A percentile compares a stretch with the other conserved stretches of the same genome.
Conservation (phyloP, 2,797 vertebrate genomes). For the Channa striata region DNA sequence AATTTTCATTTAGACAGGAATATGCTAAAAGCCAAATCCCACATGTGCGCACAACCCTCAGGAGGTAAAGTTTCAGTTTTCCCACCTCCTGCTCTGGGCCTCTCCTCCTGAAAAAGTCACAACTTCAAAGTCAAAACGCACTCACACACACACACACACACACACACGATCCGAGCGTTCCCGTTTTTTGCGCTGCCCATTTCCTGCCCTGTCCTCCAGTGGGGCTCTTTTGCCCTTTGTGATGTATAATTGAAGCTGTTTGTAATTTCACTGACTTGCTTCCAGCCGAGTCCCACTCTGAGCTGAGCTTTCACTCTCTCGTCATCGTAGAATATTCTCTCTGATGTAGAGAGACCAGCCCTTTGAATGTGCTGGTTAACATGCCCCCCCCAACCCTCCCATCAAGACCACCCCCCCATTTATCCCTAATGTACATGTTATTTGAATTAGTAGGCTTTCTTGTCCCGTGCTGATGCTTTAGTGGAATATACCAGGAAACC, state of each 20-base stretch:
- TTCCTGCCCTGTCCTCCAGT: slow-evolving; percentile 45
- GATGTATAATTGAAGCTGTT: slow-evolving; percentile 80
- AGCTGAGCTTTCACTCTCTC: slow-evolving; percentile 68
- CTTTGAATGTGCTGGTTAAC: slow-evolving; percentile 72
- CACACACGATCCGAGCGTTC: slow-evolving; percentile 9
- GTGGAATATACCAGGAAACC: not conserved
- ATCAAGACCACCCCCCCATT: not conserved
- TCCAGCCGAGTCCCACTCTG: slow-evolving; percentile 54
- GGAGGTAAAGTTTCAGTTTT: slow-evolving; percentile 64
- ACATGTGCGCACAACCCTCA: slow-evolving; percentile 47
- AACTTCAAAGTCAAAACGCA: slow-evolving; percentile 77
- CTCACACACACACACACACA: slow-evolving; percentile 13
- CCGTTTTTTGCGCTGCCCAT: slow-evolving; percentile 16
- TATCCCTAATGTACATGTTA: not conserved
- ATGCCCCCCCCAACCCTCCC: slow-evolving; percentile 14
- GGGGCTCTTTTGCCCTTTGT: slow-evolving; percentile 66
- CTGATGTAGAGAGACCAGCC: slow-evolving; percentile 58
- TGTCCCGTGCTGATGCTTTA: not conserved
- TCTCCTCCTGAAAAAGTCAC: slow-evolving; percentile 71
- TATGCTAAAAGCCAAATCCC: slow-evolving; percentile 64
- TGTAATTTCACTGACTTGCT: slow-evolving; percentile 68
- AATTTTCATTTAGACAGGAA: slow-evolving; percentile 76
- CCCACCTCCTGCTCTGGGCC: slow-evolving; percentile 66
- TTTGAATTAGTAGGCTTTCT: not conserved
- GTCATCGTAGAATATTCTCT: slow-evolving; percentile 71